Percentiles rank a stretch among this genome's conserved stretches.
Evolutionary conservation across 2,797 vertebrate species (phyloP).

Genomic region (Dermochelys coriacea): DNA sequence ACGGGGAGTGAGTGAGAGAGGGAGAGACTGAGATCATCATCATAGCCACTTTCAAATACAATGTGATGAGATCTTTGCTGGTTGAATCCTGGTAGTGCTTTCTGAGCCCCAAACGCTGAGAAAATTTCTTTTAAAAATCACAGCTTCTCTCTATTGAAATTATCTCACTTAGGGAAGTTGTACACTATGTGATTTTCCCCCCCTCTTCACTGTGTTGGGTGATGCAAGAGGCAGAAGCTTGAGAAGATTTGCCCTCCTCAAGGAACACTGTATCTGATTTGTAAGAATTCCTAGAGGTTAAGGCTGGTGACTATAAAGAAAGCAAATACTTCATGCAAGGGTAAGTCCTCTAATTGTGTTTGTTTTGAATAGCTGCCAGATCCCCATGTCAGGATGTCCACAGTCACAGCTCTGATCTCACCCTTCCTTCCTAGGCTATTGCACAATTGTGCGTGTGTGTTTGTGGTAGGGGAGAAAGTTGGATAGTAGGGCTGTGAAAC

Average conservation of each 20-base stretch:
- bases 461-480: conserved; percentile 69
- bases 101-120: conserved; percentile 13
- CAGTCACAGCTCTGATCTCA: conserved; percentile 81
- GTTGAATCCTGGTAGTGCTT: conserved; percentile 19
- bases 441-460: conserved; percentile 74
- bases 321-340: conserved; percentile 84
- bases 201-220: conserved; percentile 52
- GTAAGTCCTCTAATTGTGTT: conserved; percentile 87
- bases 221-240: conserved; percentile 43
- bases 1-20: background rate
- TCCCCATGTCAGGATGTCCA: conserved; percentile 81
- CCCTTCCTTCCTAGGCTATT: conserved; percentile 61
- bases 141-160: background rate
- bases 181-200: background rate
- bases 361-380: conserved; percentile 85
- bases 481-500: conserved; percentile 69
- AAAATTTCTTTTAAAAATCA: background rate
- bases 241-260: conserved; percentile 46
- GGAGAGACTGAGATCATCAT: background rate
- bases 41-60: background rate
- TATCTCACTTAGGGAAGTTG: conserved; percentile 6
- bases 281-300: conserved; percentile 80
- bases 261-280: conserved; percentile 65
- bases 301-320: conserved; percentile 77
- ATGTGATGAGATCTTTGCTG: background rate